Conservation (phyloP, 2,113 vertebrate genomes). For the Trochalopteron elliotii region DNA sequence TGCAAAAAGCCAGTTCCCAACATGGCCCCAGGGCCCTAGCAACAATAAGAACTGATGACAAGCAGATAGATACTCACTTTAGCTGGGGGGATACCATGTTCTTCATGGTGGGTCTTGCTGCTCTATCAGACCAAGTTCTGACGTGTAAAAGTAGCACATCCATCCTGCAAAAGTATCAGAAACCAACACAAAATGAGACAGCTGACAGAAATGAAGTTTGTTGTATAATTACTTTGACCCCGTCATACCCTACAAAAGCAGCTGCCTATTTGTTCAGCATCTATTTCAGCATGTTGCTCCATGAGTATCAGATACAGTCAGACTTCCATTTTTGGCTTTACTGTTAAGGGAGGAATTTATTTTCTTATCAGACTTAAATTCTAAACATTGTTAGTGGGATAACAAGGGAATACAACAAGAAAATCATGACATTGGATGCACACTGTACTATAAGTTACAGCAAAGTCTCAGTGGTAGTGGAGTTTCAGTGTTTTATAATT, state of each 20-base stretch:
- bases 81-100: neutral
- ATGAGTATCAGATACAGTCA: neutral
- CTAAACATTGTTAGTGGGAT: neutral
- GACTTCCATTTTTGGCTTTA: neutral
- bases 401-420: neutral
- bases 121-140: neutral
- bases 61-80: neutral
- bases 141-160: neutral
- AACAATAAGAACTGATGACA: neutral
- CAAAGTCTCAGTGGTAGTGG: constrained; percentile 37
- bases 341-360: neutral
- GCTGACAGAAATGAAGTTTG: neutral
- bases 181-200: neutral
- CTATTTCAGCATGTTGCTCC: neutral
- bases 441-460: neutral
- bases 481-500: constrained; percentile 68
- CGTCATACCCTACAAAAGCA: neutral
- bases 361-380: neutral
- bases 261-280: neutral
- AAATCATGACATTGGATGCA: neutral
- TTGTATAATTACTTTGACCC: neutral
- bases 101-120: neutral
- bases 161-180: constrained; percentile 7
- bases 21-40: neutral
- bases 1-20: neutral